Evolutionary conservation across 2,797 vertebrate genomes (phyloP).

Genomic region (Gadopsis bispinosus): DNA sequence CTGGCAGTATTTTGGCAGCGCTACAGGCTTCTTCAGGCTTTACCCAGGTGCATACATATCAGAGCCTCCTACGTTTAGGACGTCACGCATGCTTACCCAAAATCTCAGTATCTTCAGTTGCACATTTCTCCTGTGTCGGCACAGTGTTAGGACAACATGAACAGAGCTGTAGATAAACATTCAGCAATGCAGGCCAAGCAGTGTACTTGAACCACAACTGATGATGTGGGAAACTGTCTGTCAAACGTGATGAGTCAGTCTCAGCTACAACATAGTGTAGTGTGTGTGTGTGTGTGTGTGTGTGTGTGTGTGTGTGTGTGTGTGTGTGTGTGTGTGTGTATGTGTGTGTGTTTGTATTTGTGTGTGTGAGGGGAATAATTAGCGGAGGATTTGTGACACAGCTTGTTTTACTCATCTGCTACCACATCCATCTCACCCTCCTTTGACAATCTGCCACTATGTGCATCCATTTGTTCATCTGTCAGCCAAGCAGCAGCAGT

Average conservation of each 20-base stretch:
- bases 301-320: background rate
- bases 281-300: conserved; percentile 8
- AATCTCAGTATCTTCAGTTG: background rate
- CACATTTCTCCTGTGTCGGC: background rate
- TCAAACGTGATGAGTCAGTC: conserved; percentile 57
- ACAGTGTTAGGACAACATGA: background rate
- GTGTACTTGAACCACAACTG: conserved; percentile 52
- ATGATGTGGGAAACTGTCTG: conserved; percentile 36
- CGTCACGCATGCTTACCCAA: background rate
- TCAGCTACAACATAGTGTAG: conserved; percentile 18
- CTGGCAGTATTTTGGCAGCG: conserved; percentile 98
- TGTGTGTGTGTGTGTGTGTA: conserved; percentile 22
- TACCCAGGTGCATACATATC: conserved; percentile 89
- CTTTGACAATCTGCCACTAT: conserved; percentile 49
- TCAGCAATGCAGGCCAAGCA: conserved; percentile 39
- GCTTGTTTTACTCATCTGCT: conserved; percentile 52
- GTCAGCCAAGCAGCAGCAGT: background rate
- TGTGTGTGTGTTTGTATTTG: background rate
- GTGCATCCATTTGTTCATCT: conserved; percentile 19
- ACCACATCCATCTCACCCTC: conserved; percentile 44
- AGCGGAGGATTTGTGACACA: conserved; percentile 55
- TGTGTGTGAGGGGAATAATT: conserved; percentile 36
- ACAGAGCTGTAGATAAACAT: conserved; percentile 22
- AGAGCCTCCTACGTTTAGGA: no score
- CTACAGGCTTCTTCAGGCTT: conserved; percentile 94